phyloP scores from a whole-genome alignment of 37 sponge, comb jelly and placozoan species.

The Corticium candelabrum region DNA sequence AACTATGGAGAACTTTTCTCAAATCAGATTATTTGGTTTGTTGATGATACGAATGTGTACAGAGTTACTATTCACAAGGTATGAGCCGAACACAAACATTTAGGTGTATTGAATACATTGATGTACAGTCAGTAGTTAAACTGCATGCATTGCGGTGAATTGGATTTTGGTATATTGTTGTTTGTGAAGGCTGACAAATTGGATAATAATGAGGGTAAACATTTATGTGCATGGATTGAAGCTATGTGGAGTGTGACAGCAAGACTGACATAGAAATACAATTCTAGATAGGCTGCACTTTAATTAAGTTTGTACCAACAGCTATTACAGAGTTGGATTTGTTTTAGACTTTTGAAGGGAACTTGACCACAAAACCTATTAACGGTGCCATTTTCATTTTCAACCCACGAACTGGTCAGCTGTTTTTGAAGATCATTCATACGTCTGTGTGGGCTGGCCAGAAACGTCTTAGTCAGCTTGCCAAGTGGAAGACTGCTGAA shows the following conservation, averaged over 20 bases:
- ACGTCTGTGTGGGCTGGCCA: conserved; percentile 99
- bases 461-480: conserved; percentile 97
- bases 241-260: too few relatives aligned
- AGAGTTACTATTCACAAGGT: conserved; percentile 99
- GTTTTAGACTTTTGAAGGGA: conserved; percentile 94
- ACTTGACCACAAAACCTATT: conserved; percentile 99
- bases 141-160: too few relatives aligned
- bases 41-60: conserved; percentile 99
- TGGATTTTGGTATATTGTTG: too few relatives aligned
- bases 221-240: too few relatives aligned
- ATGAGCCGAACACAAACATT: neutral
- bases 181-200: too few relatives aligned
- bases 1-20: conserved; percentile 99
- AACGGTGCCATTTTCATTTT: conserved; percentile 99
- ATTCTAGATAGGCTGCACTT: too few relatives aligned
- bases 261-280: too few relatives aligned
- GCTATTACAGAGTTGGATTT: too few relatives aligned
- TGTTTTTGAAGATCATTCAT: conserved; percentile 99
- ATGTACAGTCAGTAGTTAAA: too few relatives aligned
- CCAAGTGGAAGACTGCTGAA: conserved; percentile 99
- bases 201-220: too few relatives aligned
- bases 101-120: too few relatives aligned
- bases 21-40: conserved; percentile 99
- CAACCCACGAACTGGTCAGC: conserved; percentile 99
- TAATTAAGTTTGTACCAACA: too few relatives aligned